Base-by-base conservation (phyloP, 2,113 vertebrate genomes). In the Alligator mississippiensis region DNA sequence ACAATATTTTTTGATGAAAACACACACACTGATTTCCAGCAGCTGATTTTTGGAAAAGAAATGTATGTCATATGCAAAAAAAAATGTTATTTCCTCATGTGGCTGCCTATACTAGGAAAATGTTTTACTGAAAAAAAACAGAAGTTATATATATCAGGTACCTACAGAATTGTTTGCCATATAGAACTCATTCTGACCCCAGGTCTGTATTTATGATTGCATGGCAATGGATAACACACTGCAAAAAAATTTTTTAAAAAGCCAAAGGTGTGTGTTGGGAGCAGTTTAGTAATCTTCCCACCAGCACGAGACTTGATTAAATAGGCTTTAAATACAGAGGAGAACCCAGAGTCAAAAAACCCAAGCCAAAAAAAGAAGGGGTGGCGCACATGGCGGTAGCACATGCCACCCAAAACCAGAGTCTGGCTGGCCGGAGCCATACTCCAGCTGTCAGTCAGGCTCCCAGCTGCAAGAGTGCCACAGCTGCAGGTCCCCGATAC, bases 121-220 rank as follows among this genome's bases (percentile, higher is more conserved):
- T 70, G 10, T 25, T 82, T 76, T 86, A 22, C 55, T 86, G 16
- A 61, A 88, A 90, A 84, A 34, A 90, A 24, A 12, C 30, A 79
- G 18, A 30, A 79, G 9, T 11, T 76, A 89, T 87, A 76, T 54
- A 77, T 88, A 89, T 85, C 75, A 84, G 9, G 14, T 76, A 57
- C 28, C 63, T 10, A 90, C 87, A 57, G 68, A 85, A 70, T 17
- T 0, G 5, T 4, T 62, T 95, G 84, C 78, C 11, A 55, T 34
- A 57, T 9, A 57, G 64, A 81, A 61, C 21, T 2, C 25, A 5
- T 95, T 93, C 30, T 82, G 74, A 93, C 68, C 61, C 81, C 61
- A 19, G 4, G 38, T 93, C 21, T 14, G 10, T 80, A 80, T 85
- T 89, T 92, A 85, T n/a, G 85, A 81, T 93, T 90, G 63, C 27